A percentile compares a stretch with the other conserved stretches of the same genome.
Evolutionary conservation across 1,140 invertebrate genomes (phyloP).

Genomic region (Theocolax elegans): DNA sequence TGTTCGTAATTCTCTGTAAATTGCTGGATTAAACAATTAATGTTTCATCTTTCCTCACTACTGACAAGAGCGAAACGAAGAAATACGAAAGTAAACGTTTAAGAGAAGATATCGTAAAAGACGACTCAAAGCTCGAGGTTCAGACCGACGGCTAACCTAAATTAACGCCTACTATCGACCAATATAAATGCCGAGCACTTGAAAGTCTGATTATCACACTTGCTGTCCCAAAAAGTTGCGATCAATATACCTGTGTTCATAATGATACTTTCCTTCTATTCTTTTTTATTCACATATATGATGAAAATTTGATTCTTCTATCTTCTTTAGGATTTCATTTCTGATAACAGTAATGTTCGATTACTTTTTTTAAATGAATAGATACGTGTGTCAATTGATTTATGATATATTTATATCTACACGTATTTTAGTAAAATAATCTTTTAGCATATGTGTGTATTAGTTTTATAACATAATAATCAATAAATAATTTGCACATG

Average conservation of each 20-base stretch:
- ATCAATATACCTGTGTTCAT: neutral
- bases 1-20: neutral
- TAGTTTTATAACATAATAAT: no score
- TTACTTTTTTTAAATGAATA: no score
- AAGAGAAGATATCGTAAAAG: neutral
- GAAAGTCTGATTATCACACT: neutral
- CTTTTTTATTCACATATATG: neutral
- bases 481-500: no score
- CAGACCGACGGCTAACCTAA: neutral
- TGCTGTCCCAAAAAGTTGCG: neutral
- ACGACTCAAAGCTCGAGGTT: neutral
- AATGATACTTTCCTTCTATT: conserved; percentile 6
- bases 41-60: neutral
- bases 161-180: conserved; percentile 10
- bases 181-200: neutral
- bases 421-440: no score
- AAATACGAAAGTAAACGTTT: neutral
- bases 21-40: conserved; percentile 2
- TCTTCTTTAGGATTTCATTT: neutral
- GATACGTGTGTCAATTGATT: no score
- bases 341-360: neutral
- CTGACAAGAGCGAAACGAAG: neutral
- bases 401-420: no score
- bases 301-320: neutral
- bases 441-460: no score